phyloP scores from a whole-genome alignment of 2,888 invertebrate genomes.

The Metellina segmentata region DNA sequence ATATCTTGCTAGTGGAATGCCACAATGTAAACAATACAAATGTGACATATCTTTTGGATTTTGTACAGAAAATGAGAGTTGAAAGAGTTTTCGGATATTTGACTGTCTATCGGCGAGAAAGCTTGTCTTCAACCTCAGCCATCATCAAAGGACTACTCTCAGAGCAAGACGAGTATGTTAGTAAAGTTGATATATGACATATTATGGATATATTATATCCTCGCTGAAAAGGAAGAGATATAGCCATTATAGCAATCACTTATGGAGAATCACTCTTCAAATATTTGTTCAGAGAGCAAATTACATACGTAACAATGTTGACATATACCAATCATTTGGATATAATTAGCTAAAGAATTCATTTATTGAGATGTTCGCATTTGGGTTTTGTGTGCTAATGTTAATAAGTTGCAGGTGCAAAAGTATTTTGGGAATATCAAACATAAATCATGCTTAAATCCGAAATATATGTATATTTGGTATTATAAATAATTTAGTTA shows the following conservation, averaged over 20 bases:
- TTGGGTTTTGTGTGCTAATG: no score
- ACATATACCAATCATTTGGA: not conserved
- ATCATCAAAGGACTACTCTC: constrained; percentile 56
- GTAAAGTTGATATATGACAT: constrained; percentile 70
- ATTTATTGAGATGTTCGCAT: no score
- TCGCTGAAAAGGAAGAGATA: constrained; percentile 24
- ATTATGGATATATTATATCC: constrained; percentile 54
- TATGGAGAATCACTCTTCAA: not conserved
- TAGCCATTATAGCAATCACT: constrained; percentile 3
- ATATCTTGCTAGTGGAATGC: constrained; percentile 56
- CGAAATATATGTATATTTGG: no score
- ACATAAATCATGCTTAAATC: no score
- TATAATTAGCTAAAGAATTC: no score
- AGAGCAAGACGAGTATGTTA: constrained; percentile 48
- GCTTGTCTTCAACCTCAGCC: constrained; percentile 56
- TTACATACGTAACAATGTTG: not conserved
- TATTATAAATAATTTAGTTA: no score
- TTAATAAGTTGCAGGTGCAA: no score
- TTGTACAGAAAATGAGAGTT: constrained; percentile 60
- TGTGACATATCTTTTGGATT: constrained; percentile 56
- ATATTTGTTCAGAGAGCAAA: not conserved
- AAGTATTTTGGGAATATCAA: no score
- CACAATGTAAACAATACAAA: constrained; percentile 45
- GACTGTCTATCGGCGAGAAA: constrained; percentile 53
- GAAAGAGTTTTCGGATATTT: constrained; percentile 71